phyloP scores from a whole-genome alignment of 2,113 vertebrate species.

The Elachura formosa region DNA sequence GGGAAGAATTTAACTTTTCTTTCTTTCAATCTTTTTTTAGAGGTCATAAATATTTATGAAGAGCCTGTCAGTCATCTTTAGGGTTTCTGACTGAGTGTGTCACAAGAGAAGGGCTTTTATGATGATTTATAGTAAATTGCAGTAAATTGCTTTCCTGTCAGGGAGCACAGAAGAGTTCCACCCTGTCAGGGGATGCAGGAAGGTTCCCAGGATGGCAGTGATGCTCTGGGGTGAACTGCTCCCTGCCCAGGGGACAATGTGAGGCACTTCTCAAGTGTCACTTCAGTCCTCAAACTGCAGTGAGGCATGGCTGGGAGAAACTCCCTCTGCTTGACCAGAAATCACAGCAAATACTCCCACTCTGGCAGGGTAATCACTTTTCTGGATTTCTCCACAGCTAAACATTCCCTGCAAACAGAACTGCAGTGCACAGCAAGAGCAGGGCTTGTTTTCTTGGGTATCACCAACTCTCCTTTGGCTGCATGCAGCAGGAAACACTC shows the following conservation, averaged over 20 bases:
- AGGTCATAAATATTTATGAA: conserved; percentile 66
- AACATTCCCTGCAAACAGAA: background rate
- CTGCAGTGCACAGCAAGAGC: background rate
- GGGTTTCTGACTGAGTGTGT: conserved; percentile 64
- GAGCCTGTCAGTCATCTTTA: conserved; percentile 61
- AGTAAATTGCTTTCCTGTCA: conserved; percentile 61
- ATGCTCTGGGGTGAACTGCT: background rate
- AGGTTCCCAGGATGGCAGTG: background rate
- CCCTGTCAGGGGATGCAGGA: background rate
- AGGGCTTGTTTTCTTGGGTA: background rate
- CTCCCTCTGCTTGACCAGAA: background rate
- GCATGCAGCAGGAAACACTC: background rate
- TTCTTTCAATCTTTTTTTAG: conserved; percentile 53
- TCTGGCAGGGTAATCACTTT: background rate
- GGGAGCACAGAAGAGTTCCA: conserved; percentile 22
- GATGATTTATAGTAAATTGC: conserved; percentile 63
- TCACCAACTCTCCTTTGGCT: background rate
- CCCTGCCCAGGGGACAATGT: background rate
- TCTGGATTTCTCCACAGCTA: background rate
- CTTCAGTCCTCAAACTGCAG: background rate
- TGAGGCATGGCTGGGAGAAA: background rate
- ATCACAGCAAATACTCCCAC: background rate
- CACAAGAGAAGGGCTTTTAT: conserved; percentile 60
- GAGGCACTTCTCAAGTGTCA: background rate
- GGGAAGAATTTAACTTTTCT: conserved; percentile 29